Conservation (phyloP, 1,140 invertebrate species). For the Aphaenogaster floridana region DNA sequence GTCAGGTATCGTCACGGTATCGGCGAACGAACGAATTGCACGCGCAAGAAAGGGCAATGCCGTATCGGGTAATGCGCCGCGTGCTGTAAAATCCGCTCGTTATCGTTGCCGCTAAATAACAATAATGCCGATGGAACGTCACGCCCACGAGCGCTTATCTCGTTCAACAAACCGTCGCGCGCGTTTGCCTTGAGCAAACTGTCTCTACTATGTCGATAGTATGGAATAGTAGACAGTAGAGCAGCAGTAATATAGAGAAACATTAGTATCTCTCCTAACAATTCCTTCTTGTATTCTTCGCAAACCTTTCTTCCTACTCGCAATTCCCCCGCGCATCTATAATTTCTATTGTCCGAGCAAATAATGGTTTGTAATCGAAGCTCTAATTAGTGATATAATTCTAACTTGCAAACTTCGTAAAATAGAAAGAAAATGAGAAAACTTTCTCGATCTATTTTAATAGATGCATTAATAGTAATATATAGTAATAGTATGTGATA, state of each 20-base stretch:
- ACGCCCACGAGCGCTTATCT: conserved; percentile 67
- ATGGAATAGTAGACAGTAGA: conserved; percentile 17
- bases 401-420: not conserved
- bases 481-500: not conserved
- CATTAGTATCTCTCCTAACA: conserved; percentile 16
- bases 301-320: not conserved
- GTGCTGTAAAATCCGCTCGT: conserved; percentile 64
- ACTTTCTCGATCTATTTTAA: not conserved
- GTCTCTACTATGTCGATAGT: conserved; percentile 6
- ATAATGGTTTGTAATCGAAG: not conserved
- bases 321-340: not conserved
- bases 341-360: not conserved
- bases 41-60: conserved; percentile 14
- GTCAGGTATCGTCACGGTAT: not conserved
- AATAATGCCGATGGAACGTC: conserved; percentile 69
- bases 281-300: not conserved
- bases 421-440: not conserved
- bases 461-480: not conserved
- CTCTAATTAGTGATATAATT: not conserved
- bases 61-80: conserved; percentile 20
- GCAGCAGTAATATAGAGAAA: not conserved
- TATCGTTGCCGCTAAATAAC: conserved; percentile 67
- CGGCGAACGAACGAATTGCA: conserved; percentile 13
- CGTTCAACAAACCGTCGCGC: conserved; percentile 61
- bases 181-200: conserved; percentile 50